Conservation (phyloP, 2,113 vertebrate species). For the Mirounga angustirostris region DNA sequence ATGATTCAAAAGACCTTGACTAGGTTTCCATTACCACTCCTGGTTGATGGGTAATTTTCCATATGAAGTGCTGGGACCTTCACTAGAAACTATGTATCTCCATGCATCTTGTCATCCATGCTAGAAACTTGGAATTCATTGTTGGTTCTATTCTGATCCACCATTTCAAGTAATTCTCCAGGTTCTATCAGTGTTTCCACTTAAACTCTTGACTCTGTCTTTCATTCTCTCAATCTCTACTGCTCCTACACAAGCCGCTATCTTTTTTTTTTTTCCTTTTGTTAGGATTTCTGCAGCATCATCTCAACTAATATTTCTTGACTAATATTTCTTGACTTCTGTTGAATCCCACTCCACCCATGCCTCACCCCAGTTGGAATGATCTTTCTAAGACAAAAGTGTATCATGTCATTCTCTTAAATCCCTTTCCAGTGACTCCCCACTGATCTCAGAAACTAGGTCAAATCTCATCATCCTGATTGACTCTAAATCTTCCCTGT, state of each 20-base stretch:
- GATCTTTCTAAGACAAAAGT: neutral
- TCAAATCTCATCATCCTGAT: neutral
- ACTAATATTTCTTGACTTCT: neutral
- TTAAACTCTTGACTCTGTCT: neutral
- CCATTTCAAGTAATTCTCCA: neutral
- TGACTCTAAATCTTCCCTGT: neutral
- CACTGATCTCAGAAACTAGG: neutral
- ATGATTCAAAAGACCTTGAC: constrained; percentile 26
- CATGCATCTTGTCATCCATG: neutral
- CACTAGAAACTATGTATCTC: neutral
- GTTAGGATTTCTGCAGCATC: neutral
- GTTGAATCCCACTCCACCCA: neutral
- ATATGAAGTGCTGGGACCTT: neutral
- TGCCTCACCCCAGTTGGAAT: neutral
- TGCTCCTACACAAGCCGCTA: neutral
- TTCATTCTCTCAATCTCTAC: neutral
- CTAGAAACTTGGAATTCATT: neutral
- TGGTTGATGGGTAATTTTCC: neutral
- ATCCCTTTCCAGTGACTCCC: neutral
- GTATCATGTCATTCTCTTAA: neutral
- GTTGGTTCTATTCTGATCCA: neutral
- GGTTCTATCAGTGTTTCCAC: neutral
- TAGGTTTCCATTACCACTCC: neutral
- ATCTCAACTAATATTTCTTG: neutral
- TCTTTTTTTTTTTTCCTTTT: neutral